Evolutionary conservation across 2,888 invertebrate genomes (phyloP), one percentile per base, ranked within the genome.

Genomic region (Hirtodrosophila confusa): DNA sequence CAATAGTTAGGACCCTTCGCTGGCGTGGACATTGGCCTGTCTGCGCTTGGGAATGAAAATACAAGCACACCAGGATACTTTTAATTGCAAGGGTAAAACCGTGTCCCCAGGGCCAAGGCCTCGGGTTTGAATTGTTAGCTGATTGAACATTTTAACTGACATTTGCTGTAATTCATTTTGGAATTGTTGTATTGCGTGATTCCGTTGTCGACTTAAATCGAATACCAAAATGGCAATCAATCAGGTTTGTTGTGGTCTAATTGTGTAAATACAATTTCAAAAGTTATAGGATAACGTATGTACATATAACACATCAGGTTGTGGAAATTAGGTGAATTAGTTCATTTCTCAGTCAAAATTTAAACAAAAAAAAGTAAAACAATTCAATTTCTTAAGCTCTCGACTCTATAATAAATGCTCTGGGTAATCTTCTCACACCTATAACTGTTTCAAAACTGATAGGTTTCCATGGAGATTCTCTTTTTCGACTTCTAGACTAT

Each of bases 121-220:
- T 4, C 10, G 39, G 10, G n/a, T 11, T n/a, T 12, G 29, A 12
- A 7, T 36, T 47, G 10, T 44, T 39, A 33, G 39, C 57, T 37
- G 37, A 11, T 12, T 9, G 12, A 41, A 36, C 50, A 35, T 36
- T 62, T 50, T n/a, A 36, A 23, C 40, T 35, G 29, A 24, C 53
- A 35, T 62, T 75, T 24, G 40, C 45, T 41, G 12, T 39, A 65
- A 56, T 55, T 24, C 55, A 57, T 65, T 75, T 67, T 45, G 61
- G 71, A 86, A 83, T 83, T 75, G 69, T 63, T 68, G 36, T 54
- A 76, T 83, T 78, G 83, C 83, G 80, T 83, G 83, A 74, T 83
- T 80, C 58, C 40, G 31, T 37, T 74, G 75, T 85, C 57, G 69
- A 67, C 76, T 71, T 48, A 58, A 77, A 85, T 75, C 71, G 65